These are phyloP conservation scores for Platysternon megacephalum DNA, from an alignment of 2,113 vertebrate species.

Conservation along the genomic window DNA sequence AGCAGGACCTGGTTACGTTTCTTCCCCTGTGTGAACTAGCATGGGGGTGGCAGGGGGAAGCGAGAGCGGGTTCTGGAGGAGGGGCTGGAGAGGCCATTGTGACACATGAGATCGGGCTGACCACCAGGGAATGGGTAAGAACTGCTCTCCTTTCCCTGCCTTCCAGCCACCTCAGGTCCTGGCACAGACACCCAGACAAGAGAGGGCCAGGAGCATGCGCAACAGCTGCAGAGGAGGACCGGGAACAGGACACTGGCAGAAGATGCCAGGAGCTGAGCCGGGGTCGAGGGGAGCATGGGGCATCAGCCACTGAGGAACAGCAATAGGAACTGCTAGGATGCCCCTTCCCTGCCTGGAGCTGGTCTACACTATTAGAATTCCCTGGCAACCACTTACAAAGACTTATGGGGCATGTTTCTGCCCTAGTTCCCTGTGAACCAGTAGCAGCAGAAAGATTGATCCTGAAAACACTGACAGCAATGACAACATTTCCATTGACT, in stretches of 20 bases:
- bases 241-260: not conserved
- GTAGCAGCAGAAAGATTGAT: not conserved
- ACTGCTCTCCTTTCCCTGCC: not conserved
- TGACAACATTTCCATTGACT: not conserved
- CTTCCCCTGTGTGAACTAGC: not conserved
- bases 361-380: not conserved
- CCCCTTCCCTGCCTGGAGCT: not conserved
- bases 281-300: not conserved
- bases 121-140: not conserved
- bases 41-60: not conserved
- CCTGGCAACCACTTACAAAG: not conserved
- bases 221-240: not conserved
- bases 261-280: no score
- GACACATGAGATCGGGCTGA: not conserved
- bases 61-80: accelerated
- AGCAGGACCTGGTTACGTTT: not conserved
- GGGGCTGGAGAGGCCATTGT: not conserved
- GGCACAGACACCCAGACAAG: not conserved
- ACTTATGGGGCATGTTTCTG: not conserved
- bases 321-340: not conserved
- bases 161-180: not conserved
- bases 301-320: not conserved
- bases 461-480: accelerated
- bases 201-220: not conserved
- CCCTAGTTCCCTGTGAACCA: not conserved